Percentiles rank a stretch among this genome's conserved stretches.
phyloP scores from a whole-genome alignment of 2,888 invertebrate species.

The Furcula furcula region DNA sequence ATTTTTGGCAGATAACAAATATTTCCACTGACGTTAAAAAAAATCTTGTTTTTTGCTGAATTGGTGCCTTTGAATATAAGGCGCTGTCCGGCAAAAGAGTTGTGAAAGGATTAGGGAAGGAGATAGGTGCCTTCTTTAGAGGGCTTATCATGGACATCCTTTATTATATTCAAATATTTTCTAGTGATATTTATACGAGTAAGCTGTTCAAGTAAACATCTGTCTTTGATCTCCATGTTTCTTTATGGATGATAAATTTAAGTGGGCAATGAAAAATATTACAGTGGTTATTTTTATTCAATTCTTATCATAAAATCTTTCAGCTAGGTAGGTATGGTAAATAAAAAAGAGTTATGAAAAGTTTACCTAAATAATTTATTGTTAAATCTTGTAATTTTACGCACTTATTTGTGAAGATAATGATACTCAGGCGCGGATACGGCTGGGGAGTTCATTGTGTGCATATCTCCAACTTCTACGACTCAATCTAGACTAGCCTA shows the following conservation, averaged over 20 bases:
- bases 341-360: no score
- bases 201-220: constrained; percentile 33
- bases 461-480: no score
- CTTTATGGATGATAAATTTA: no score
- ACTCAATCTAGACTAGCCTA: no score
- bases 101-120: constrained; percentile 55
- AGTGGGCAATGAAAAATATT: constrained; percentile 24
- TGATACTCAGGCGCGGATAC: no score
- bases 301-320: no score
- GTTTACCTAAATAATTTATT: no score
- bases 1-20: background rate
- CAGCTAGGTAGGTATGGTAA: no score
- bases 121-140: constrained; percentile 31
- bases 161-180: constrained; percentile 71
- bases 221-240: constrained; percentile 64
- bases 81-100: constrained; percentile 65
- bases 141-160: constrained; percentile 61
- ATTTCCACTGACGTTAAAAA: background rate
- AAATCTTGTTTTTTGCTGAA: background rate
- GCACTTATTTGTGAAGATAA: no score
- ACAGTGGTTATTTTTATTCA: constrained; percentile 25
- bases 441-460: no score
- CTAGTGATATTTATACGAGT: constrained; percentile 65
- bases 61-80: constrained; percentile 44
- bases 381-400: no score